Evolutionary conservation across 2,113 vertebrate species (phyloP), one percentile per base, ranked within the genome.

Genomic region (Climacteris rufus): DNA sequence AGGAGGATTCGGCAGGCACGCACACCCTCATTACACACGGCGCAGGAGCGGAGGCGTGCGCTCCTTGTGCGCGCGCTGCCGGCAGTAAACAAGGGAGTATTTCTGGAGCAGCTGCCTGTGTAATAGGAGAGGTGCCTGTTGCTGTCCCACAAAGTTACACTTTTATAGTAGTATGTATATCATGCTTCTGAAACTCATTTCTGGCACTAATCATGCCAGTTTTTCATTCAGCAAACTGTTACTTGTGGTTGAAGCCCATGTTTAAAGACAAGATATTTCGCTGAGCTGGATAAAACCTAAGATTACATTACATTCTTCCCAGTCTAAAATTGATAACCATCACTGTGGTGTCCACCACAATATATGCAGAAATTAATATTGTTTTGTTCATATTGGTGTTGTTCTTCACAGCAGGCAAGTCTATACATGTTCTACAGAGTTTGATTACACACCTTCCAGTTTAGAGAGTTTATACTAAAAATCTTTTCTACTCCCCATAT

Each of bases 391-490:
- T 31, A 60, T 81, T 60, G 64, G 52, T 74, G 52, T 40, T 92
- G 83, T 31, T 95, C 49, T 94, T 75, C 80, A 80, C 44, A 85
- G 30, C 28, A 66, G 11, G 33, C 83, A 95, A 76, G 57, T 53
- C 87, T 95, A 83, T 47, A 72, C 33, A 9, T 21, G 11, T 74
- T 94, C 94, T 92, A 69, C 19, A 88, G 64, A 24, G 78, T 85
- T 94, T 90, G 69, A 39, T 89, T 96, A 95, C 61, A 86, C 24
- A 77, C 96, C 91, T 81, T 90, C 81, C 82, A 33, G 37, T 91
- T 97, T 93, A 96, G 94, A 91, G 60, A 30, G 64, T 86, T 70
- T n/a, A 50, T 68, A 76, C 50, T 88, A 92, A 96, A 96, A 94
- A 49, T 78, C 39, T 47, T n/a, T 66, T 50, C n/a, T 88, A 10